These are phyloP conservation scores for Rhipidura dahli DNA, from an alignment of 2,113 vertebrate species.

Conservation along the genomic window DNA sequence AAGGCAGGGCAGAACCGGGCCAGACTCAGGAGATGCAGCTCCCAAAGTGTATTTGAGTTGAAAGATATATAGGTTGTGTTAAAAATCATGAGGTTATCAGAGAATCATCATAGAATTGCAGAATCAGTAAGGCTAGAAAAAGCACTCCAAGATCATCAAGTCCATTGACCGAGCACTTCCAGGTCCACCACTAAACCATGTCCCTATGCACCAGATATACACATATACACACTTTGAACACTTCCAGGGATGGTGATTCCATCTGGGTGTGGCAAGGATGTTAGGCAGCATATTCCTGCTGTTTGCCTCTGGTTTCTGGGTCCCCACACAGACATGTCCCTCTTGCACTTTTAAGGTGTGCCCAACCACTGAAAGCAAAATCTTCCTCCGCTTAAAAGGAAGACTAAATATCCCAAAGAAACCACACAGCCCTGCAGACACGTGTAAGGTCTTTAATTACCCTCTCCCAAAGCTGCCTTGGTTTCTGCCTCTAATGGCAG, in stretches of 20 bases:
- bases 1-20: neutral
- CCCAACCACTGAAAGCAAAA: neutral
- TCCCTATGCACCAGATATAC: neutral
- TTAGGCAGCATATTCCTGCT: neutral
- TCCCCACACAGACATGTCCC: neutral
- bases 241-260: neutral
- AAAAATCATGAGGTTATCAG: neutral
- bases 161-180: neutral
- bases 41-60: neutral
- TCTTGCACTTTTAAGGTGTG: neutral
- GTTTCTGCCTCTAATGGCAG: neutral
- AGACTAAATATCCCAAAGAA: neutral
- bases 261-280: neutral
- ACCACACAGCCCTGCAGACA: neutral
- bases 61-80: neutral
- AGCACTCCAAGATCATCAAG: neutral
- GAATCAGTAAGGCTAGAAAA: neutral
- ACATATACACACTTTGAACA: neutral
- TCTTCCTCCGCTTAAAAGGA: neutral
- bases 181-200: too few species aligned
- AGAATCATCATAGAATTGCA: neutral
- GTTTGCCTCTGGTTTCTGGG: neutral
- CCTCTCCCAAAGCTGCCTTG: neutral
- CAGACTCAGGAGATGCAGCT: neutral
- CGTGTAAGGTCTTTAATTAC: neutral